phyloP scores from a whole-genome alignment of 2,797 vertebrate species.

The Etheostoma nigrum region DNA sequence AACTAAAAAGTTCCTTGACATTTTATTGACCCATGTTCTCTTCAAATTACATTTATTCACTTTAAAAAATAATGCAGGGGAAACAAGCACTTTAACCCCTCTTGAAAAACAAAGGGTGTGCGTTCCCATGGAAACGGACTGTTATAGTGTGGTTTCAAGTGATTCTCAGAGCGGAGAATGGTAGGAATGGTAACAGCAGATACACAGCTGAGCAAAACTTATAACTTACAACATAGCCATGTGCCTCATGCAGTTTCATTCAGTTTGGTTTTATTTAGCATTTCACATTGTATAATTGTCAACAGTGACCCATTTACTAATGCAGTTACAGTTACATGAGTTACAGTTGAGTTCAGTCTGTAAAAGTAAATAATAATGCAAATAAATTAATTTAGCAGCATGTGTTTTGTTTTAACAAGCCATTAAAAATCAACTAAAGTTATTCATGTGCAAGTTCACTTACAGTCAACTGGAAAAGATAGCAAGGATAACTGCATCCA shows the following conservation, averaged over 20 bases:
- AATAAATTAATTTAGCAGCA: not conserved
- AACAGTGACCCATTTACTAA: constrained; percentile 1
- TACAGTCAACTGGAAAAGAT: not conserved
- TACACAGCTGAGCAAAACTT: not conserved
- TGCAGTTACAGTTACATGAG: too few relatives aligned
- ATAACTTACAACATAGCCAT: not conserved
- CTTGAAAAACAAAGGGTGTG: constrained; percentile 19
- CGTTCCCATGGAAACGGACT: constrained; percentile 46
- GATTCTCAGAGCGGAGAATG: constrained; percentile 6
- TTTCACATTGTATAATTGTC: not conserved
- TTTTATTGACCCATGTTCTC: constrained; percentile 25
- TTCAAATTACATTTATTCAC: constrained; percentile 5
- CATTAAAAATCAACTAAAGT: not conserved
- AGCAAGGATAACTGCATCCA: too few relatives aligned
- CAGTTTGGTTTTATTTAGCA: not conserved
- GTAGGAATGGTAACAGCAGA: constrained; percentile 8
- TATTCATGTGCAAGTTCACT: not conserved
- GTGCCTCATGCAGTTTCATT: not conserved
- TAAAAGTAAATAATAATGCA: not conserved
- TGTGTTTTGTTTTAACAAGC: not conserved
- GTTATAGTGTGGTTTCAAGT: not conserved
- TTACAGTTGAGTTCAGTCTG: not conserved
- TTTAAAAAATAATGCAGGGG: not conserved
- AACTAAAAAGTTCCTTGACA: constrained; percentile 1
- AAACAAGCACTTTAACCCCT: constrained; percentile 13